These are phyloP conservation scores for Nomada flava DNA, from an alignment of 2,888 invertebrate genomes.

Conservation along the genomic window DNA sequence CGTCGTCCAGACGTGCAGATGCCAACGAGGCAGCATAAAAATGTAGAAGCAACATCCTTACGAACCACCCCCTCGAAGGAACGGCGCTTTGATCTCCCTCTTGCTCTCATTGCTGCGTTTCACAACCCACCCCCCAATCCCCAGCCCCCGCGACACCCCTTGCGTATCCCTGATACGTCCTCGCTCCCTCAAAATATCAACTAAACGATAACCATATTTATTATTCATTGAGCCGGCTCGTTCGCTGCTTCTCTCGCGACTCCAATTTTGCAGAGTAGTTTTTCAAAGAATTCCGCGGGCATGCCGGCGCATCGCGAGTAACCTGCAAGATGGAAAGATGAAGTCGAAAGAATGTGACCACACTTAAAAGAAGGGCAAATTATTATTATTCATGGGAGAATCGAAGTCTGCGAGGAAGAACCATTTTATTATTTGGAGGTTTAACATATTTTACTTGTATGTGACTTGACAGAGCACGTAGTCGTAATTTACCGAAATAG, in stretches of 20 bases:
- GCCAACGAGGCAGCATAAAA: constrained; percentile 63
- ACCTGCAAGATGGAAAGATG: constrained; percentile 21
- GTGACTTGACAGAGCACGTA: no score
- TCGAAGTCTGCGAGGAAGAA: no score
- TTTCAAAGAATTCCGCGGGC: constrained; percentile 74
- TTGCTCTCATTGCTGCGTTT: constrained; percentile 23
- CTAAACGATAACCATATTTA: constrained; percentile 88
- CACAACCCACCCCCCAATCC: constrained; percentile 28
- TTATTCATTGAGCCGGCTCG: constrained; percentile 86
- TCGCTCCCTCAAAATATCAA: constrained; percentile 85
- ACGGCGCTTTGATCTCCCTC: constrained; percentile 77
- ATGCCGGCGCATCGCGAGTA: constrained; percentile 55
- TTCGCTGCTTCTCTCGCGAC: constrained; percentile 65
- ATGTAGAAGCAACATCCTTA: constrained; percentile 58
- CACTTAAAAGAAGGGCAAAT: no score
- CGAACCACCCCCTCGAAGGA: constrained; percentile 35
- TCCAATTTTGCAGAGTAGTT: constrained; percentile 81
- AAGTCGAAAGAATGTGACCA: constrained; percentile 34
- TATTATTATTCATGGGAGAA: no score
- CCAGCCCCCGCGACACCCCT: constrained; percentile 34
- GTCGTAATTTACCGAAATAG: no score
- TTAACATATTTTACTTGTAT: no score
- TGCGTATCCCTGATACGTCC: constrained; percentile 79
- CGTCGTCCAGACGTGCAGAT: constrained; percentile 19
- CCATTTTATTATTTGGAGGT: no score